Conservation (phyloP, 2,113 vertebrate genomes). For the Stigmatopora nigra region DNA sequence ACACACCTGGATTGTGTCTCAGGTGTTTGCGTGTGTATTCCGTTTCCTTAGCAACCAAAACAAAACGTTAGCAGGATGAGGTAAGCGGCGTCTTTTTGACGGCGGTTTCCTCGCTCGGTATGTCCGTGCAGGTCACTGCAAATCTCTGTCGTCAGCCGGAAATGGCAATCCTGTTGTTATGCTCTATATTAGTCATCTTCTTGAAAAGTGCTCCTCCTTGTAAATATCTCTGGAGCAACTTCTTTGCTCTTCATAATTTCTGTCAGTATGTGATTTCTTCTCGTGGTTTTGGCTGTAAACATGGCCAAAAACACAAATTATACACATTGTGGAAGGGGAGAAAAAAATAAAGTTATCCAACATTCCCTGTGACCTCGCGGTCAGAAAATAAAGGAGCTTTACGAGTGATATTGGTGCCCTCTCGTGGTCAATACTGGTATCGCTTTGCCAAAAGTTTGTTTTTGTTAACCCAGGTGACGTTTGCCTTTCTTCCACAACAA, state of each 20-base stretch:
- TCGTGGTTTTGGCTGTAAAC: neutral
- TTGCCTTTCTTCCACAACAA: too few relatives aligned
- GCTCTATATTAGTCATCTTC: neutral
- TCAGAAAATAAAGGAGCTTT: neutral
- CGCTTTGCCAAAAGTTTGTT: neutral
- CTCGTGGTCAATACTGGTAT: conserved; percentile 18
- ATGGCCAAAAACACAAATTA: conserved; percentile 7
- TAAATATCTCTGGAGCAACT: conserved; percentile 30
- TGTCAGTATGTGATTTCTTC: conserved; percentile 5
- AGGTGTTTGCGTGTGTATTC: conserved; percentile 49
- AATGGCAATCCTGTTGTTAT: neutral
- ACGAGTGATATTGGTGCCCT: conserved; percentile 16
- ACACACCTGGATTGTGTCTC: conserved; percentile 53
- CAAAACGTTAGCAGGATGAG: conserved; percentile 37
- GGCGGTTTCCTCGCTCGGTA: too few relatives aligned
- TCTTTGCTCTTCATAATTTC: conserved; percentile 45
- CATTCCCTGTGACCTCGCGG: neutral
- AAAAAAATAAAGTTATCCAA: neutral
- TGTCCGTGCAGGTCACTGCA: conserved; percentile 23
- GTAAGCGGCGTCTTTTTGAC: too few relatives aligned
- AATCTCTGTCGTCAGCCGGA: conserved; percentile 7
- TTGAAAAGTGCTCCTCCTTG: conserved; percentile 24
- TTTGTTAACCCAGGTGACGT: neutral
- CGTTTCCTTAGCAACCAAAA: conserved; percentile 53
- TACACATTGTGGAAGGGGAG: neutral